Conservation (phyloP, 1,140 invertebrate species). For the Metaphire vulgaris region DNA sequence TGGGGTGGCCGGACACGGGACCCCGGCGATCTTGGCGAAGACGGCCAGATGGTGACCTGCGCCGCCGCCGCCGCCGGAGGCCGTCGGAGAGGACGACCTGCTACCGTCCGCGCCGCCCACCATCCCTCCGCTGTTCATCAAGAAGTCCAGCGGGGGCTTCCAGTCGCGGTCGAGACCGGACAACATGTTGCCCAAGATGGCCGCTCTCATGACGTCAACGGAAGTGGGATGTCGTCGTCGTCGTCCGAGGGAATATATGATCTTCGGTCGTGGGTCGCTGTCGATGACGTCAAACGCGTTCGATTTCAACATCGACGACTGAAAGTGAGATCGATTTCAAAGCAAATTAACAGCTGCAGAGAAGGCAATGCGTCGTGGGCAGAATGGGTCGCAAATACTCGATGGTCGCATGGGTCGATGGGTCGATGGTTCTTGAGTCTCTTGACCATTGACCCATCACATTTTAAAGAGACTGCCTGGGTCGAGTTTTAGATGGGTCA, state of each 20-base stretch:
- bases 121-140: no score
- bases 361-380: no score
- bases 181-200: neutral
- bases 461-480: no score
- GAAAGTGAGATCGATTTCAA: no score
- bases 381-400: no score
- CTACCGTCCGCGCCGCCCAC: neutral
- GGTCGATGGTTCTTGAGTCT: no score
- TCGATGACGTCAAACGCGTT: neutral
- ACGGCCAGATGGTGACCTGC: constrained; percentile 11
- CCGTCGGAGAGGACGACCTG: neutral
- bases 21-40: constrained; percentile 57
- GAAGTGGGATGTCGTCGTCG: neutral
- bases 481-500: no score
- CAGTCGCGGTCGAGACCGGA: neutral
- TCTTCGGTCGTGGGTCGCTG: neutral
- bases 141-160: neutral
- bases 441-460: no score
- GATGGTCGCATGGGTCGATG: no score
- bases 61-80: neutral
- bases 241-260: neutral
- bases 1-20: constrained; percentile 87
- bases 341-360: no score
- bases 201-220: neutral
- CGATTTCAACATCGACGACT: neutral